Evolutionary conservation across 2,113 vertebrate species (phyloP).

Genomic region (Elephantulus edwardii): DNA sequence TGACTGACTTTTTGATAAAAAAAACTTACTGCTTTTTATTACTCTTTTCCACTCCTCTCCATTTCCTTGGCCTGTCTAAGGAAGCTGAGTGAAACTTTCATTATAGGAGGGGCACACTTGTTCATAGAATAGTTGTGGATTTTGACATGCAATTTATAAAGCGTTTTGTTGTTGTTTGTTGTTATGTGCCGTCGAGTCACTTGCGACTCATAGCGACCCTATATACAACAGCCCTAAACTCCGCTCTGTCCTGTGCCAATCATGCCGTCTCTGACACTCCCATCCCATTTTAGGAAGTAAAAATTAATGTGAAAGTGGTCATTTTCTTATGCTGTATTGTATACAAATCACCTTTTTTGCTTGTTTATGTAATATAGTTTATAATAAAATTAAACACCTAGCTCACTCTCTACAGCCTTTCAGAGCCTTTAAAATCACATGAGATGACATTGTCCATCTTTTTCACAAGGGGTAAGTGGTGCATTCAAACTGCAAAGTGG

Average conservation of each 20-base stretch:
- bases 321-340: too few relatives aligned
- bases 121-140: neutral
- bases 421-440: neutral
- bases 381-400: too few relatives aligned
- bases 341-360: too few relatives aligned
- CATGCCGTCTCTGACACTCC: too few relatives aligned
- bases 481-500: too few relatives aligned
- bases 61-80: neutral
- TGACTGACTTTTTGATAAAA: neutral
- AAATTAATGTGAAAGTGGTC: neutral
- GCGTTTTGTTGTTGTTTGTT: too few relatives aligned
- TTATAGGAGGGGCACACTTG: neutral
- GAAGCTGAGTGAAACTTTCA: neutral
- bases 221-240: too few relatives aligned
- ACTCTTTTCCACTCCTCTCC: neutral
- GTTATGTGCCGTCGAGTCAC: too few relatives aligned
- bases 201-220: too few relatives aligned
- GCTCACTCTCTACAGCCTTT: too few relatives aligned
- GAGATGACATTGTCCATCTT: neutral
- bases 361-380: too few relatives aligned
- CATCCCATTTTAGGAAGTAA: neutral
- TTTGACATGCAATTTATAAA: neutral
- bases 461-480: neutral
- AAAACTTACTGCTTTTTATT: neutral
- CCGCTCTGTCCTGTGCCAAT: too few relatives aligned